These are phyloP conservation scores for Stenodera caucasica DNA, from an alignment of 2,888 invertebrate genomes.

Conservation along the genomic window DNA sequence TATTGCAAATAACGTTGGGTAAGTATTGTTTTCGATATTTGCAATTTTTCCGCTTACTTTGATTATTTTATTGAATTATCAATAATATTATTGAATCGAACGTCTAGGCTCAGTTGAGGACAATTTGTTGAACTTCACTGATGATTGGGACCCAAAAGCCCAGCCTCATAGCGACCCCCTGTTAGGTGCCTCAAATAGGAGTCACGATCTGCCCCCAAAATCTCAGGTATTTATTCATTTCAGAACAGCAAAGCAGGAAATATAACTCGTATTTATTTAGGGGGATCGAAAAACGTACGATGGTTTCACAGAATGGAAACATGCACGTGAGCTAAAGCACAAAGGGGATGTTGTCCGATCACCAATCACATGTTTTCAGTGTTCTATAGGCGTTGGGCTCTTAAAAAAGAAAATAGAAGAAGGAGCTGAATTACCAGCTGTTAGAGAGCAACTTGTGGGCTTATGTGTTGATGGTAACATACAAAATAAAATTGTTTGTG, in stretches of 20 bases:
- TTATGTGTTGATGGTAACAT: slow-evolving; percentile 84
- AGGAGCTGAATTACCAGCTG: slow-evolving; percentile 78
- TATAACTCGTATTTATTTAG: too few species aligned
- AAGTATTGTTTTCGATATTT: not conserved
- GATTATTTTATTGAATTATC: not conserved
- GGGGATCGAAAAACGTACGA: too few species aligned
- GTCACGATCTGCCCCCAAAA: slow-evolving; percentile 35
- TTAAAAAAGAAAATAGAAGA: slow-evolving; percentile 71
- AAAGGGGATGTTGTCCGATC: slow-evolving; percentile 39
- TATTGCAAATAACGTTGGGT: not conserved
- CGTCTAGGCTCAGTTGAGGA: too few species aligned
- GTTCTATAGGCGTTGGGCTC: slow-evolving; percentile 63
- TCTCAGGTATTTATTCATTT: slow-evolving; percentile 14
- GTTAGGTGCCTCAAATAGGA: slow-evolving; percentile 29
- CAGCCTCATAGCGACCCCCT: slow-evolving; percentile 38
- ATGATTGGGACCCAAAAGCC: slow-evolving; percentile 41
- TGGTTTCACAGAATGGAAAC: too few species aligned
- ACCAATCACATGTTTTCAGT: slow-evolving; percentile 41
- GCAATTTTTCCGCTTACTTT: not conserved
- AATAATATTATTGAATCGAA: not conserved
- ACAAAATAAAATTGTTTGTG: slow-evolving; percentile 81
- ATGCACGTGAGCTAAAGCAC: too few species aligned
- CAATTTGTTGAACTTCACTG: too few species aligned
- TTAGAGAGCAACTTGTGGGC: slow-evolving; percentile 76
- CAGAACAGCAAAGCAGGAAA: not conserved